Conservation (phyloP, 2,113 vertebrate genomes). For the Notiomystis cincta region DNA sequence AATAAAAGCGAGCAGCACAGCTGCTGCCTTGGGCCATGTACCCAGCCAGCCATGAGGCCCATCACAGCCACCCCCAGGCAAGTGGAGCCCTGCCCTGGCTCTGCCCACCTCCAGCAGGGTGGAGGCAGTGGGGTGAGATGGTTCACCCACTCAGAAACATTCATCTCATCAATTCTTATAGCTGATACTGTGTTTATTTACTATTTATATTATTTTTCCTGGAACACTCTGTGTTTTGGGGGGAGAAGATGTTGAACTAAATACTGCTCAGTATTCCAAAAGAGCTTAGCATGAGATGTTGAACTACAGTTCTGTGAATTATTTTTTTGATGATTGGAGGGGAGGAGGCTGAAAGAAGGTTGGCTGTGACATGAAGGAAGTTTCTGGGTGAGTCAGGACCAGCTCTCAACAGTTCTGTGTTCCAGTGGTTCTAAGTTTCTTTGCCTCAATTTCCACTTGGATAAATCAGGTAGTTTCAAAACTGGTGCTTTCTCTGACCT, state of each 20-base stretch:
- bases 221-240: not conserved
- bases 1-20: not conserved
- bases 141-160: not conserved
- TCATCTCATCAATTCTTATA: not conserved
- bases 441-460: not conserved
- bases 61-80: fast-evolving
- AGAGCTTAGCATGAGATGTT: not conserved
- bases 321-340: not conserved
- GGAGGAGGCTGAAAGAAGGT: not conserved
- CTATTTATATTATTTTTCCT: not conserved
- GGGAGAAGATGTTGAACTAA: not conserved
- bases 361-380: not conserved
- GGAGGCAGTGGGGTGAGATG: not conserved
- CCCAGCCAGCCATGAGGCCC: not conserved
- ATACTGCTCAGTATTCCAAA: not conserved
- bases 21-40: not conserved
- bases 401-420: not conserved
- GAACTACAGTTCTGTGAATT: not conserved
- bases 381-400: not conserved
- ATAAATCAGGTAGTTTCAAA: not conserved
- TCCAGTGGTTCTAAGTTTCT: not conserved
- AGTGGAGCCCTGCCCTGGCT: not conserved
- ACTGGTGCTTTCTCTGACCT: not conserved
- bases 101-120: not conserved
- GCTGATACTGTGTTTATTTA: not conserved